Conservation (phyloP, 2,888 invertebrate genomes). For the Hesperia comma region DNA sequence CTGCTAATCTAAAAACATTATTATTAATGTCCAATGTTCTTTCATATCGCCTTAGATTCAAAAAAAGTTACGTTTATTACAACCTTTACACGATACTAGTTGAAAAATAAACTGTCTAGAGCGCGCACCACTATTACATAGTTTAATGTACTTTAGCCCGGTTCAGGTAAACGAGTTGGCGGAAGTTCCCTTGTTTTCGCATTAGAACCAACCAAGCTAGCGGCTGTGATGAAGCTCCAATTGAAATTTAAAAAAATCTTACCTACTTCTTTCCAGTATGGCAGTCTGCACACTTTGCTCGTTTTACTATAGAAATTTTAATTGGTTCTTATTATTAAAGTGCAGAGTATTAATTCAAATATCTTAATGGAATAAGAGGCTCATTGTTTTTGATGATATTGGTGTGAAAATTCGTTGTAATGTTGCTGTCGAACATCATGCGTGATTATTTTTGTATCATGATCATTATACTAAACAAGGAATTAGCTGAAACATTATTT, state of each 20-base stretch:
- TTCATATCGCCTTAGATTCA: background rate
- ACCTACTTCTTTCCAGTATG: constrained; percentile 1
- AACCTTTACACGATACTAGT: constrained; percentile 56
- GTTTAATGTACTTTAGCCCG: constrained; percentile 56
- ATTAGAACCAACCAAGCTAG: constrained; percentile 37
- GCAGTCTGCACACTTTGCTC: background rate
- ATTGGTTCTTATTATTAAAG: background rate
- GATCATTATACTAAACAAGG: too few species aligned
- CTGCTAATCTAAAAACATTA: too few species aligned
- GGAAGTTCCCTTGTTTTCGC: constrained; percentile 47
- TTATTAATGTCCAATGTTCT: too few species aligned
- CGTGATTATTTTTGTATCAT: too few species aligned
- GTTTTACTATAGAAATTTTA: constrained; percentile 1
- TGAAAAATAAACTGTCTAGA: constrained; percentile 61
- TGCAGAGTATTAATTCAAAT: background rate
- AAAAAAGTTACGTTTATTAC: constrained; percentile 71
- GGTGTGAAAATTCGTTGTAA: too few species aligned
- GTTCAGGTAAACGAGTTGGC: constrained; percentile 46
- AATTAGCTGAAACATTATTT: too few species aligned
- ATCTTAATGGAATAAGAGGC: too few species aligned
- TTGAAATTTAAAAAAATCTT: constrained; percentile 38
- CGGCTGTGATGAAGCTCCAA: constrained; percentile 43
- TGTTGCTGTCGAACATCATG: too few species aligned
- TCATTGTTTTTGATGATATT: too few species aligned
- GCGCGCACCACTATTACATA: constrained; percentile 47